Base-by-base conservation (phyloP, 2,113 vertebrate species). In the Carassius auratus region DNA sequence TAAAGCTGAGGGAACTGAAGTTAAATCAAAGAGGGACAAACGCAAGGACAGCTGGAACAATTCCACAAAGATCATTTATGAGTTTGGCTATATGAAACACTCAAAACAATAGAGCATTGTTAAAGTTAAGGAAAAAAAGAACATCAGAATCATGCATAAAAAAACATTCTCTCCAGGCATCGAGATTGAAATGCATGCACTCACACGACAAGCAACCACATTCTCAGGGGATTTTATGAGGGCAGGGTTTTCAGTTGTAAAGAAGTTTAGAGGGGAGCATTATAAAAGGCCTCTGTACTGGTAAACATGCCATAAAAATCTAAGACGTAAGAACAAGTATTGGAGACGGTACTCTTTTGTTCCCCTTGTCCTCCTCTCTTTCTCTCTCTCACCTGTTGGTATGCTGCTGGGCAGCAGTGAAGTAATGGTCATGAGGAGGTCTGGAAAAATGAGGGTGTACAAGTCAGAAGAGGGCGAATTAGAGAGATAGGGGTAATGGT, bases 391-490 rank as follows among this genome's bases (percentile, higher is more conserved):
- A 50, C 77, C 78, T 83, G 79, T 81, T 90, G 92, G 94, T 93
- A 95, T 94, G 93, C 84, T 91, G 85, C 92, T 91, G 90, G 86
- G 86, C 85, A 93, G 91, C 91, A 90, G 48, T 7, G 52, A 36
- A 76, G 84, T 86, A 66, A 87, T 85, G 84, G 88, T 86, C 85
- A 87, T 88, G 86, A 84, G 87, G 88, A 88, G 82, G 87, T 93
- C 94, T 95, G 87, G 89, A 91, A 91, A 88, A 89, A 90, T 23
- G 89, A 89, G 85, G 92, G 88, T 91, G 55, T 33, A 57, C 83
- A 62, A 83, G 87, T 86, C 74, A 62, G 26, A 66, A 62, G 33
- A 76, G 62, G 76, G 76, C 77, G 87, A 86, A 81, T 48, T 69
- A 87, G 83, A 79, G 80, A 89, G 76, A 61, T 14, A 7, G 52